Percentiles rank a stretch among this genome's conserved stretches.
These are phyloP conservation scores for Meloe dianella DNA, from an alignment of 2,888 invertebrate species.

Conservation along the genomic window DNA sequence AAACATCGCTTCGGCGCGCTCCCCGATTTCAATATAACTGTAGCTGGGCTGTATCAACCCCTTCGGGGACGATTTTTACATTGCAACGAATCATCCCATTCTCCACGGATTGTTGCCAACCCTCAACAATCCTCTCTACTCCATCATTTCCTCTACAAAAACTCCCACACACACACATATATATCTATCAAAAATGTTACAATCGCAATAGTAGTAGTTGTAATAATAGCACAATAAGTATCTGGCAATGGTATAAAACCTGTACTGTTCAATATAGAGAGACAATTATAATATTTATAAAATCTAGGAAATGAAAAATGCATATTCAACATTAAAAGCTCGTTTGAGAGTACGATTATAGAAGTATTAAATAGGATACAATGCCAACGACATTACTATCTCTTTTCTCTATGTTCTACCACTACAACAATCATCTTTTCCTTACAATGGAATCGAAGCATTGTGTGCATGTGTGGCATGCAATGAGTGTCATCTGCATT, in stretches of 20 bases:
- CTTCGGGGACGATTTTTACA: constrained; percentile 56
- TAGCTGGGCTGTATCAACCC: constrained; percentile 52
- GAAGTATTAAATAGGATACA: constrained; percentile 47
- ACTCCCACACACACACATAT: not conserved
- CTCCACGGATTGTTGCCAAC: constrained; percentile 27
- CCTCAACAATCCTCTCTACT: constrained; percentile 30
- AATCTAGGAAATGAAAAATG: constrained; percentile 56
- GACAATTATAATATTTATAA: constrained; percentile 37
- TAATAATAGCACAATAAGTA: constrained; percentile 47
- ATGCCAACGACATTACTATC: constrained; percentile 17
- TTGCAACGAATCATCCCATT: constrained; percentile 34
- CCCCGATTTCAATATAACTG: constrained; percentile 52
- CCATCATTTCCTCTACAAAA: constrained; percentile 11
- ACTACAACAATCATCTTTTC: not conserved
- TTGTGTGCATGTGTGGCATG: constrained; percentile 22
- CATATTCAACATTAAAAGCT: constrained; percentile 53
- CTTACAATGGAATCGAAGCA: not conserved
- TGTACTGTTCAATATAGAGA: constrained; percentile 35
- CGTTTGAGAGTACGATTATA: constrained; percentile 44
- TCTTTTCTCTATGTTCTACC: not conserved
- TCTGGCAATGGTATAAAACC: constrained; percentile 55
- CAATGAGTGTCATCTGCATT: constrained; percentile 33
- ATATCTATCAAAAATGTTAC: not conserved
- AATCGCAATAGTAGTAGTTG: not conserved
- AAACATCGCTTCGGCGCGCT: constrained; percentile 47